These are phyloP conservation scores for Ischnura elegans DNA, from an alignment of 2,888 invertebrate species.

Conservation along the genomic window DNA sequence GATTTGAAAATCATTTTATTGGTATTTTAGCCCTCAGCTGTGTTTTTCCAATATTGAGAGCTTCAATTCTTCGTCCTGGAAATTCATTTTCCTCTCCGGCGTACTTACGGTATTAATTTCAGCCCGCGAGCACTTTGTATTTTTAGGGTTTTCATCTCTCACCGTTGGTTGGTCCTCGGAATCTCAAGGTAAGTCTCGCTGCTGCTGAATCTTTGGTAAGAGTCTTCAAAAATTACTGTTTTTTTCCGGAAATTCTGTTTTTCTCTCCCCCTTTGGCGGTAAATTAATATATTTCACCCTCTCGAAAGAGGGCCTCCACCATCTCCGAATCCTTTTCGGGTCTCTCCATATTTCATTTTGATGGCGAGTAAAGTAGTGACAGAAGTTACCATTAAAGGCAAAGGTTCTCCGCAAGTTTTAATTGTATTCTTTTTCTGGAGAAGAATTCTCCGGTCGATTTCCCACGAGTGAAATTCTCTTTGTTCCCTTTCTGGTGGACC, in stretches of 20 bases:
- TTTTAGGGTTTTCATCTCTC: neutral
- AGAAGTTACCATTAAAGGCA: slow-evolving; percentile 15
- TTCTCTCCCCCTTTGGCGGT: neutral
- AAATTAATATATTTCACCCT: neutral
- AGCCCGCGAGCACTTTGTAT: neutral
- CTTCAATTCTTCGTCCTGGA: no score
- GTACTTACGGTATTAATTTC: no score
- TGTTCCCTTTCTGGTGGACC: neutral
- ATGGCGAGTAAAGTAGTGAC: neutral
- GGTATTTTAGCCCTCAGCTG: no score
- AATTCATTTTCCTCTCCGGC: no score
- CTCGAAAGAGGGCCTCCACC: neutral
- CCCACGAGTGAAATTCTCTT: slow-evolving; percentile 26
- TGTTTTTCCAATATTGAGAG: no score
- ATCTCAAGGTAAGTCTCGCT: neutral
- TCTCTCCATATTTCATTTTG: neutral
- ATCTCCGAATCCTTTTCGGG: neutral
- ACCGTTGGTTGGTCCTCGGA: neutral
- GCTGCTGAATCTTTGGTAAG: neutral
- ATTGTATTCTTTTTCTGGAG: neutral
- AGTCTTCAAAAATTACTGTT: neutral
- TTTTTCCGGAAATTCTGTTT: neutral
- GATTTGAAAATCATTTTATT: no score
- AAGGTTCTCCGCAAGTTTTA: neutral
- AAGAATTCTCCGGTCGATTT: neutral